phyloP scores from a whole-genome alignment of 23 tunicate species.

The Styela plicata region DNA sequence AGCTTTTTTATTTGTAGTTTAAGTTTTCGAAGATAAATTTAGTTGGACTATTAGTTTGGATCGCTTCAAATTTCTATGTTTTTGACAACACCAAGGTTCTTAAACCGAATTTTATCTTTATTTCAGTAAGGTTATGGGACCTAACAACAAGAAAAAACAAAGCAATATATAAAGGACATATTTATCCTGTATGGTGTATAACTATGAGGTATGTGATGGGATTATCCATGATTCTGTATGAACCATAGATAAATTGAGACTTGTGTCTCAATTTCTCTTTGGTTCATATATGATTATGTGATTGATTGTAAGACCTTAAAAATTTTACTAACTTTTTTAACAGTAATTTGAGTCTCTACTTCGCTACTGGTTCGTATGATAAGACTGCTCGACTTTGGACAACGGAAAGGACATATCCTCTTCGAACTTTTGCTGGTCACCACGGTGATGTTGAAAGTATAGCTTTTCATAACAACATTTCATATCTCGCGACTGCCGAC shows the following conservation, averaged over 20 bases:
- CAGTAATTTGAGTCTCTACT: conserved; percentile 57
- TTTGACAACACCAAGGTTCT: too few relatives aligned
- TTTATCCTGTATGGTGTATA: conserved; percentile 56
- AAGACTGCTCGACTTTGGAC: conserved; percentile 67
- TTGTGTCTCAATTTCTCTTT: background rate
- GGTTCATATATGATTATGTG: background rate
- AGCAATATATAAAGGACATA: conserved; percentile 67
- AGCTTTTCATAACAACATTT: conserved; percentile 65
- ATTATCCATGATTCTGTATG: too few relatives aligned
- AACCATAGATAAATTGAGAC: too few relatives aligned
- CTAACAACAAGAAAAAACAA: conserved; percentile 37
- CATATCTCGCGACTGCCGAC: conserved; percentile 70
- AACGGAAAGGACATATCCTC: conserved; percentile 55
- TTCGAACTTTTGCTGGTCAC: conserved; percentile 80
- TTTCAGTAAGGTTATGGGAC: conserved; percentile 76
- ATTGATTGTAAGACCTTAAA: background rate
- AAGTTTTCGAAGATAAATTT: too few relatives aligned
- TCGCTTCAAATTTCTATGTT: too few relatives aligned
- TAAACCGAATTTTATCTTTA: background rate
- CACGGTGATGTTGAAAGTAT: conserved; percentile 57
- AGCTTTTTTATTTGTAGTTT: too few relatives aligned
- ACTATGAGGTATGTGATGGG: conserved; percentile 40
- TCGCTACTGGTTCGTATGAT: conserved; percentile 80
- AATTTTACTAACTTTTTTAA: background rate
- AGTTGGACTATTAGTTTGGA: too few relatives aligned